phyloP scores from a whole-genome alignment of 2,888 invertebrate species.

The Helobdella robusta region DNA sequence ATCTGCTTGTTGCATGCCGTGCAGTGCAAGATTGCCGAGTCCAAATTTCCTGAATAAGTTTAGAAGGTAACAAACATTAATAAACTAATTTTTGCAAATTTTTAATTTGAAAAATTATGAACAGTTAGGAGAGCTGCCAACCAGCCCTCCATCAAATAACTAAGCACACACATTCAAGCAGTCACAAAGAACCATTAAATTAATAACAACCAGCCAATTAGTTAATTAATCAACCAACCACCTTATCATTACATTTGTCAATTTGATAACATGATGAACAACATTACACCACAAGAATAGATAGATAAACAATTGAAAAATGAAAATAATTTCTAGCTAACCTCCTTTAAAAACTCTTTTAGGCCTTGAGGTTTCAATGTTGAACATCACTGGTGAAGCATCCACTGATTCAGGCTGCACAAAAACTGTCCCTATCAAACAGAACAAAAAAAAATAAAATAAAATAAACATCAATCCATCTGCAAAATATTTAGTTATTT shows the following conservation, averaged over 20 bases:
- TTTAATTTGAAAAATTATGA: background rate
- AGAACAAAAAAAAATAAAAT: background rate
- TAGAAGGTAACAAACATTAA: background rate
- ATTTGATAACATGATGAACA: too few species aligned
- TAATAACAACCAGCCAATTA: too few species aligned
- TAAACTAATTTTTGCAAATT: background rate
- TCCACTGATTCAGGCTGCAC: constrained; percentile 26
- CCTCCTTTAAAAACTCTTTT: constrained; percentile 24
- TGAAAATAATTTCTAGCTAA: too few species aligned
- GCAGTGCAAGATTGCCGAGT: constrained; percentile 28
- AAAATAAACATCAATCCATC: background rate
- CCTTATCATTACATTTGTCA: too few species aligned
- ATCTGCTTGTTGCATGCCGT: constrained; percentile 30
- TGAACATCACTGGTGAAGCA: constrained; percentile 5
- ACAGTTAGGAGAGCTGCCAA: background rate
- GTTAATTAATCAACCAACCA: too few species aligned
- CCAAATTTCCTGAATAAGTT: constrained; percentile 22
- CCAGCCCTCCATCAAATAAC: background rate
- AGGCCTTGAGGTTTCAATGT: constrained; percentile 4
- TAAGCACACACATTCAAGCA: background rate
- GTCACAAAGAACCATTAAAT: too few species aligned
- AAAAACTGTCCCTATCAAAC: constrained; percentile 24
- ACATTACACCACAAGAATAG: too few species aligned
- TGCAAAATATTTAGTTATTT: background rate
- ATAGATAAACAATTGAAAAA: too few species aligned